Base-by-base conservation (phyloP, 1,140 invertebrate genomes). In the Penaeus indicus region DNA sequence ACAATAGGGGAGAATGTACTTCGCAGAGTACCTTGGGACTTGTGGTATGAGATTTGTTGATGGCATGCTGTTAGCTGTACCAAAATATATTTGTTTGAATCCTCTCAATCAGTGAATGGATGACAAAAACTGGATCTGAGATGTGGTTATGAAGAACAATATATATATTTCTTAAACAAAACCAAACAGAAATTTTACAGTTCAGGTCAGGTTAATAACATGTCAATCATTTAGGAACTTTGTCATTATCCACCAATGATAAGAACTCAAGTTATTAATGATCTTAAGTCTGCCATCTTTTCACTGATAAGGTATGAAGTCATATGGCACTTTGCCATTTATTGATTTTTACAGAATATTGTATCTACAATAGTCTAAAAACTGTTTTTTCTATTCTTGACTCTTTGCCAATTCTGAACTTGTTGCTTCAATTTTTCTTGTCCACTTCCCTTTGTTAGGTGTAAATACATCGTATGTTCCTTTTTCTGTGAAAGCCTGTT, bases 351-450 rank as follows among this genome's bases (percentile, higher is more conserved):
- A 54, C 54, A 54, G 54, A 54, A 54, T 54, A 54, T 54, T 54
- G 54, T 54, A 54, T 54, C 54, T 54, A 54, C 21, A n/a, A 60
- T 72, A 72, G 8, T n/a, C 21, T 62, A 42, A 27, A n/a, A 61
- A 32, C 38, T n/a, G 47, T 21, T 22, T 27, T 62, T 61, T n/a
- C 77, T 67, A 88, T 38, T 88, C 87, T 88, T 88, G 87, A 77
- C 54, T 88, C 72, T 88, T 88, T 84, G 81, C 69, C 42, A 75
- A 84, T 64, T 88, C 87, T 5, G 87, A 88, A 42, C 79, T 88
- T 83, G 75, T 88, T 42, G 87, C 87, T 79, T 88, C 87, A 84
- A 88, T 88, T 88, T 88, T 88, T n/a, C 81, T 81, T 62, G 87
- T 88, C 87, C 87, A 88, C 82, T 88, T 88, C 81, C 81, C 87